These are phyloP conservation scores for Lasiommata megera DNA, from an alignment of 2,888 invertebrate species.

Conservation along the genomic window DNA sequence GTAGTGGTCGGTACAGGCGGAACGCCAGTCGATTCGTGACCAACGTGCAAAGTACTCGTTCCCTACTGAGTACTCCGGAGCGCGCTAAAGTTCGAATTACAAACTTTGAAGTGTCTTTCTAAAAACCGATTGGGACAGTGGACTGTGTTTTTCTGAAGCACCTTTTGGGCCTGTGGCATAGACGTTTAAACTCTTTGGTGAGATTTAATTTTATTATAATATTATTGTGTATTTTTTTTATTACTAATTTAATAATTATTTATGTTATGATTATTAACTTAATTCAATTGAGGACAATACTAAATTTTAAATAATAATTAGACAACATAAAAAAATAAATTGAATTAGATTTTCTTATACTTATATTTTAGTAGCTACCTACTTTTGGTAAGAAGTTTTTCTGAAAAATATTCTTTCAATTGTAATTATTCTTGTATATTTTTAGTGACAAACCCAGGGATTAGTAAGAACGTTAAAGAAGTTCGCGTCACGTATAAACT, in stretches of 20 bases:
- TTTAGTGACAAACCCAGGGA: too few species aligned
- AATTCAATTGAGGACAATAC: too few species aligned
- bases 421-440: too few species aligned
- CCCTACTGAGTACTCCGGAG: constrained; percentile 31
- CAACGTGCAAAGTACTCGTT: constrained; percentile 56
- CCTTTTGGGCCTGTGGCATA: constrained; percentile 32
- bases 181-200: constrained; percentile 42
- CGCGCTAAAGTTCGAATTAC: constrained; percentile 42
- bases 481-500: too few species aligned
- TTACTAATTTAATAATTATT: background rate
- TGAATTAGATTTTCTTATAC: too few species aligned
- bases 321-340: too few species aligned
- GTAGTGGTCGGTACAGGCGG: constrained; percentile 34
- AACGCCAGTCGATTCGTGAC: constrained; percentile 62
- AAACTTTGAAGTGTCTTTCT: constrained; percentile 47
- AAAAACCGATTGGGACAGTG: constrained; percentile 37
- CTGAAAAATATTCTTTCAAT: too few species aligned
- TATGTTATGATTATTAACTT: too few species aligned
- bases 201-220: constrained; percentile 33
- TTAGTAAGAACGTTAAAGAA: too few species aligned
- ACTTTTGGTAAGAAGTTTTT: too few species aligned
- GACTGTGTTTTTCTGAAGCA: constrained; percentile 31
- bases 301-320: too few species aligned
- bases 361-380: too few species aligned
- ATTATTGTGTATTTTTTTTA: background rate